These are phyloP conservation scores for Leptinotarsa peninsularis DNA, from an alignment of 2,888 invertebrate species.

Conservation along the genomic window DNA sequence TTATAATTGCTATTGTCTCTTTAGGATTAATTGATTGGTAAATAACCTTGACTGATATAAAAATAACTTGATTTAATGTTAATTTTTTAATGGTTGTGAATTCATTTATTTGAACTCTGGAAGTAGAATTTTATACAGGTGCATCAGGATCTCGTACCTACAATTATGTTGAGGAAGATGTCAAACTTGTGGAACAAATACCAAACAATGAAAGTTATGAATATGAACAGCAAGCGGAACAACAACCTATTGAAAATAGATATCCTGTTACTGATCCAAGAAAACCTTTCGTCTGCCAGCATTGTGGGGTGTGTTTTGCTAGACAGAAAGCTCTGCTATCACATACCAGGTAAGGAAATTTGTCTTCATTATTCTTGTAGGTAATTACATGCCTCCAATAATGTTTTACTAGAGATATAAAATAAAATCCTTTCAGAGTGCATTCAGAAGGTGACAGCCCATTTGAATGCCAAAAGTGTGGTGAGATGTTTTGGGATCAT, in stretches of 20 bases:
- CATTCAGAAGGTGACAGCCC: conserved; percentile 72
- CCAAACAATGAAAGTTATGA: conserved; percentile 54
- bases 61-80: neutral
- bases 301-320: conserved; percentile 80
- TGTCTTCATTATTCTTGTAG: too few relatives aligned
- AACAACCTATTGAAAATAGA: conserved; percentile 55
- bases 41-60: neutral
- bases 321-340: conserved; percentile 85
- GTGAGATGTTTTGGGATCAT: conserved; percentile 84
- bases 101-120: neutral
- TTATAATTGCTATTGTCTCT: neutral
- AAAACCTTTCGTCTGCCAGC: conserved; percentile 85
- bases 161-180: conserved; percentile 68
- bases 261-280: conserved; percentile 77
- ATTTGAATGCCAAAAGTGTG: conserved; percentile 82
- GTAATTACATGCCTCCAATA: neutral
- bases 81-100: neutral
- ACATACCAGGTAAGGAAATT: conserved; percentile 70
- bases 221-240: conserved; percentile 29
- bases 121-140: conserved; percentile 40
- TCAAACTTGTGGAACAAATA: conserved; percentile 67
- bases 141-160: conserved; percentile 63
- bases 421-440: conserved; percentile 24
- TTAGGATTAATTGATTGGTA: neutral
- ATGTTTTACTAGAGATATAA: neutral